These are phyloP conservation scores for Cygnus atratus DNA, from an alignment of 2,113 vertebrate genomes.

Conservation along the genomic window DNA sequence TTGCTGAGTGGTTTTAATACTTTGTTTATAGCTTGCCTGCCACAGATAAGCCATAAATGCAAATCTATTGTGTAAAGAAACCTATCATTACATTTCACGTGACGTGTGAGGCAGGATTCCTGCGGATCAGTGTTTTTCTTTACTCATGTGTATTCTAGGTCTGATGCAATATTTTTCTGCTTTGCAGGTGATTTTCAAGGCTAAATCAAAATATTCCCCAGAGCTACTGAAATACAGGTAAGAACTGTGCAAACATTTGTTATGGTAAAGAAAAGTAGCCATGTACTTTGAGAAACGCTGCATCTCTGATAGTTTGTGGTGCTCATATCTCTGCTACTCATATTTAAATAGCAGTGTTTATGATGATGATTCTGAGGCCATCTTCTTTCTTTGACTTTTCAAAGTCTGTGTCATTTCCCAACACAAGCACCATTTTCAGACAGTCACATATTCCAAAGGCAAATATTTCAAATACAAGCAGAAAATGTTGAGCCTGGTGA, in stretches of 20 bases:
- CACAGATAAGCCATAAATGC: not conserved
- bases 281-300: not conserved
- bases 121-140: not conserved
- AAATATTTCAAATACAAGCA: not conserved
- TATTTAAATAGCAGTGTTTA: not conserved
- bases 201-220: conserved; percentile 92
- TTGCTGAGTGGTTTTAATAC: not conserved
- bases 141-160: not conserved
- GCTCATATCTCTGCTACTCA: not conserved
- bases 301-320: not conserved
- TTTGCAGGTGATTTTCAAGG: conserved; percentile 93
- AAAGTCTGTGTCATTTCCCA: not conserved
- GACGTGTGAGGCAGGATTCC: not conserved
- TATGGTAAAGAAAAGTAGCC: not conserved
- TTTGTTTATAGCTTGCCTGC: not conserved
- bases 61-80: not conserved
- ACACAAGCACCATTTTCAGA: not conserved
- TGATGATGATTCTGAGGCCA: not conserved
- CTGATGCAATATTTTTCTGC: conserved; percentile 21
- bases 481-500: not conserved
- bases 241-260: not conserved
- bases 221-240: conserved; percentile 92
- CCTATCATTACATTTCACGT: not conserved
- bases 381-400: not conserved
- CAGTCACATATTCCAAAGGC: not conserved